Base-by-base conservation (phyloP, 2,888 invertebrate genomes). In the Ceraclea dissimilis region DNA sequence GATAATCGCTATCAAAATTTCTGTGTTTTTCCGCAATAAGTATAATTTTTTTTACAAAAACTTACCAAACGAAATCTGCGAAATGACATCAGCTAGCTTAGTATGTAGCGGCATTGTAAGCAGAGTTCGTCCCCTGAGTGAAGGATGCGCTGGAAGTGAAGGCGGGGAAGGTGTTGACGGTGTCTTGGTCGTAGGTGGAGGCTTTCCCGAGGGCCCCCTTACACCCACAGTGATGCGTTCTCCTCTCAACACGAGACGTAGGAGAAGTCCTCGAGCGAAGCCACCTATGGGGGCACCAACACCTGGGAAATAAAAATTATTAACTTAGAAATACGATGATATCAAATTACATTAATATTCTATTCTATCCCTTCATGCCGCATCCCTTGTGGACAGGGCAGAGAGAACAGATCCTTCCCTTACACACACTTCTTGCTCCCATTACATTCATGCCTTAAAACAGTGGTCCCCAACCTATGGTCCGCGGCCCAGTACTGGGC, bases 201-300 rank as follows among this genome's bases (percentile, higher is more conserved):
- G 34, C 16, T 49, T 47, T 18, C 69, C 65, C 0, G 71, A 70
- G 60, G 72, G 71, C 56, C 72, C 71, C 1, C 73, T 71, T 61
- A 57, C 62, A 1, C 70, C 75, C 73, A 76, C 56, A 17, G 71
- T 39, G 57, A 93, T 82, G 65, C 88, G 88, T 73, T 93, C 93
- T 66, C 88, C 89, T 66, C 93, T 92, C 61, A 95, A 74, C 61
- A 95, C 75, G 55, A 94, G 79, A 66, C 94, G 93, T 53, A 94
- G 76, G 62, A 94, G 85, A 57, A 95, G 75, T 52, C 93, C 83
- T 22, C 94, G 82, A 43, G 92, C 89, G 74, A 94, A 94, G 6
- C 93, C 93, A 0, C 90, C 88, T 67, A 94, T 88, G 11, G 86
- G 86, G 48, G 69, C 71, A 2, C 70, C 67, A 52, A 71, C 71